Conservation (phyloP, 2,113 vertebrate genomes). For the Halcyon senegalensis region DNA sequence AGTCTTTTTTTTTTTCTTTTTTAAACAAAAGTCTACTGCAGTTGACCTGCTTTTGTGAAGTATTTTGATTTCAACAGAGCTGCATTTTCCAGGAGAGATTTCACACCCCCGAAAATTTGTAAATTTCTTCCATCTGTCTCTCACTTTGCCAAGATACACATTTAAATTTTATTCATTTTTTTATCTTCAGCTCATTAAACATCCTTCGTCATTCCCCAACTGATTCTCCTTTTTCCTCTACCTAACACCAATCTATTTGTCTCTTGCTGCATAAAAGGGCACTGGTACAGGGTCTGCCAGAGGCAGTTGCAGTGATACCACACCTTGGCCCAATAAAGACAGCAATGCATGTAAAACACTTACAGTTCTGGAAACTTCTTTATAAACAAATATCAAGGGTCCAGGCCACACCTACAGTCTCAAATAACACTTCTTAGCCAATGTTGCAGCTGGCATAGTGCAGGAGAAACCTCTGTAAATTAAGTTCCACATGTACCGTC, state of each 20-base stretch:
- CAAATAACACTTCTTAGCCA: not conserved
- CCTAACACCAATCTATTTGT: not conserved
- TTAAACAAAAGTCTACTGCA: not conserved
- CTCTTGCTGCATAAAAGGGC: not conserved
- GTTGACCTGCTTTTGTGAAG: slow-evolving; percentile 36
- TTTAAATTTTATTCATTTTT: slow-evolving; percentile 49
- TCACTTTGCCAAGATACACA: slow-evolving; percentile 5
- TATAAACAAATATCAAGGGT: not conserved
- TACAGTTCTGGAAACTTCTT: not conserved
- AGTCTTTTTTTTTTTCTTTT: not conserved
- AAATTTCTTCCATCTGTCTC: slow-evolving; percentile 49
- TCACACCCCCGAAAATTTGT: slow-evolving; percentile 51
- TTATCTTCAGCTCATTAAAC: slow-evolving; percentile 36
- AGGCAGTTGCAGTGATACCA: not conserved
- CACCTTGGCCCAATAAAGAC: not conserved
- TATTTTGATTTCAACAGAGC: slow-evolving; percentile 58
- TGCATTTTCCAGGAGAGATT: slow-evolving; percentile 36
- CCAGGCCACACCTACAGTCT: not conserved
- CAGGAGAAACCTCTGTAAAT: not conserved
- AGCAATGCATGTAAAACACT: not conserved
- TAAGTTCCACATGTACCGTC: not conserved
- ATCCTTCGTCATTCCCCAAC: not conserved
- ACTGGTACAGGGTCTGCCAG: not conserved
- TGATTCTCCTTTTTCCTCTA: not conserved
- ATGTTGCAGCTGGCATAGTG: not conserved